A percentile compares a stretch with the other conserved stretches of the same genome.
phyloP scores from a whole-genome alignment of 2,888 invertebrate species.

The Scaptomyza polygonia region DNA sequence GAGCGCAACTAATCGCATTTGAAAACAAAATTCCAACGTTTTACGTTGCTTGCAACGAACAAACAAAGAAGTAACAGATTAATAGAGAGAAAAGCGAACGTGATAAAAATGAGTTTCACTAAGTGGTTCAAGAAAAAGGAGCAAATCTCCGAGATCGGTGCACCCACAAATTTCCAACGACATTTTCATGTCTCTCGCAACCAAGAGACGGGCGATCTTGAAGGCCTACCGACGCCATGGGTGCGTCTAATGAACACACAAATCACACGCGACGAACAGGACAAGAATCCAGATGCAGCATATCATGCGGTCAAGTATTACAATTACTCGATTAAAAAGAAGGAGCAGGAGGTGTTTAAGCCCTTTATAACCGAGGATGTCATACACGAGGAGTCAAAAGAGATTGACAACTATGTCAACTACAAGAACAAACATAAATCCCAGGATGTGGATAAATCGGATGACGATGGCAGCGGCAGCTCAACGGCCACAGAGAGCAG shows the following conservation, averaged over 20 bases:
- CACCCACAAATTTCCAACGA: constrained; percentile 93
- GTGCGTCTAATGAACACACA: constrained; percentile 91
- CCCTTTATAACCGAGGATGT: constrained; percentile 92
- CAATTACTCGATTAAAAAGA: constrained; percentile 93
- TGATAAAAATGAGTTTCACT: constrained; percentile 80
- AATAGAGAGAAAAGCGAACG: neutral
- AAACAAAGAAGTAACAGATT: constrained; percentile 9
- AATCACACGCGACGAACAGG: constrained; percentile 93
- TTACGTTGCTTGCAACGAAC: constrained; percentile 2
- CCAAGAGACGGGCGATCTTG: constrained; percentile 91
- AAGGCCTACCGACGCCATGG: constrained; percentile 94
- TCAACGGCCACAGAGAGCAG: constrained; percentile 73
- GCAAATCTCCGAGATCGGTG: constrained; percentile 87
- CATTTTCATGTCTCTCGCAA: constrained; percentile 95
- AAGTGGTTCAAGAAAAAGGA: constrained; percentile 84
- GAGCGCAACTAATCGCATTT: constrained; percentile 63
- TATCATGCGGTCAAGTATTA: constrained; percentile 96
- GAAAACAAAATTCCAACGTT: constrained; percentile 56
- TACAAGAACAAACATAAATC: constrained; percentile 90
- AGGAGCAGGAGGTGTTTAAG: constrained; percentile 90
- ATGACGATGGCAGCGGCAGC: constrained; percentile 84
- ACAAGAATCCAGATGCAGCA: constrained; percentile 95
- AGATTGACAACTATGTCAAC: constrained; percentile 90
- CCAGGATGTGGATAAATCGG: constrained; percentile 85
- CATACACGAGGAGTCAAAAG: constrained; percentile 92